Base-by-base conservation (phyloP, 2,888 invertebrate species). In the Caenorhabditis sp. region DNA sequence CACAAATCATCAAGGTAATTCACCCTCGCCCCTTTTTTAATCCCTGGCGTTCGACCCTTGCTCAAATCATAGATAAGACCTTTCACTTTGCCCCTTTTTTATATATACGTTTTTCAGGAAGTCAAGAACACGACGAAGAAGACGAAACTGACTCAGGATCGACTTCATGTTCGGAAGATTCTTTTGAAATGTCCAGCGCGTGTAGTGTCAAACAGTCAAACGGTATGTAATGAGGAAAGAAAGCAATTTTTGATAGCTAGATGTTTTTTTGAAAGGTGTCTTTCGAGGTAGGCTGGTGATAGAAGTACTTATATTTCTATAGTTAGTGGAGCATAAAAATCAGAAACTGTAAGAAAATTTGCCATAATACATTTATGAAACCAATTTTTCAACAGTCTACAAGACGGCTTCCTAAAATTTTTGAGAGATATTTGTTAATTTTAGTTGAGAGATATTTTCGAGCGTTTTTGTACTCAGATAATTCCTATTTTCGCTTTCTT, bases 101-200 rank as follows among this genome's bases (percentile, higher is more conserved):
- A 12, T 56, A 26, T 26, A 23, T 17, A 27, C 23, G 52, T 63
- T 20, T 63, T 68, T 20, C 4, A 74, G 74, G 74, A 0, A 74
- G 74, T 25, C 60, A 70, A 25, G 64, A 59, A 36, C 52, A 58
- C 20, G 67, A 59, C 14, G 67, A 77, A 17, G 75, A 72, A 17
- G 74, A 74, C n/a, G 77, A 70, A 7, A 64, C 63, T n/a, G 81
- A 77, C 17, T 78, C 81, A 14, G 78, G 73, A 2, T 83, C 81
- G 10, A 84, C 84, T 12, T 82, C 84, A 0, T 85, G 85, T 65
- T 84, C 84, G 1, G 83, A 82, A 36, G 80, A 82, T 58, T 83
- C 83, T 17, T 85, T 85, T 66, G 85, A 85, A 66, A 83, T 84
- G 80, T 78, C 78, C 3, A 78, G 81, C n/a, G 66, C 74, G 0